A percentile compares a stretch with the other conserved stretches of the same genome.
Conservation (phyloP, 2,797 vertebrate genomes). For the Geotrypetes seraphini region DNA sequence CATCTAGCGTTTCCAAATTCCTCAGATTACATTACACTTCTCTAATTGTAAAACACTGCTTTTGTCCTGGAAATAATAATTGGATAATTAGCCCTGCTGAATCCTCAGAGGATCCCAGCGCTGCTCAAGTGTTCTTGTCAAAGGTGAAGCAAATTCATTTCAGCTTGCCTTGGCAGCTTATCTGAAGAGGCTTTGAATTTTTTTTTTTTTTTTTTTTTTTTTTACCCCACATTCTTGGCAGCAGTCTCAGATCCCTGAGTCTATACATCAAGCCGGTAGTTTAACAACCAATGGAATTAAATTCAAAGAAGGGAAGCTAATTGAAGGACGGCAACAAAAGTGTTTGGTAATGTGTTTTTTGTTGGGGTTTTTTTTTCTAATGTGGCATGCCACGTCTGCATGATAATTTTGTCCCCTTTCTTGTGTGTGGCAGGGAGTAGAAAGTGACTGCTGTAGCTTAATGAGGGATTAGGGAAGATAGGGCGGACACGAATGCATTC, state of each 20-base stretch:
- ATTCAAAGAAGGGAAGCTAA: slow-evolving; percentile 66
- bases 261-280: slow-evolving; percentile 58
- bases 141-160: slow-evolving; percentile 62
- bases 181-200: slow-evolving; percentile 50
- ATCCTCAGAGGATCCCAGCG: slow-evolving; percentile 54
- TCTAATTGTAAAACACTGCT: slow-evolving; percentile 38
- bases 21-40: slow-evolving; percentile 49
- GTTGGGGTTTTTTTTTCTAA: slow-evolving; percentile 62
- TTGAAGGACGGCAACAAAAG: slow-evolving; percentile 62
- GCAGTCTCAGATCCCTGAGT: slow-evolving; percentile 52
- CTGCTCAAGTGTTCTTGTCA: slow-evolving; percentile 59
- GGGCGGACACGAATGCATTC: slow-evolving; percentile 62
- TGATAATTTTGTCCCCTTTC: slow-evolving; percentile 62
- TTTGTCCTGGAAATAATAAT: slow-evolving; percentile 65
- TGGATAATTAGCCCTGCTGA: slow-evolving; percentile 62
- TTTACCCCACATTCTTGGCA: slow-evolving; percentile 38
- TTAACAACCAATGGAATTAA: slow-evolving; percentile 66
- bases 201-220: too few species aligned
- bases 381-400: slow-evolving; percentile 58
- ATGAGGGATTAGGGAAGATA: slow-evolving; percentile 66
- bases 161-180: slow-evolving; percentile 41
- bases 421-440: slow-evolving; percentile 51
- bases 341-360: slow-evolving; percentile 58
- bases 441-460: slow-evolving; percentile 65
- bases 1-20: slow-evolving; percentile 40